Base-by-base conservation (phyloP, 2,113 vertebrate species). In the Gallinago paraguaiae region DNA sequence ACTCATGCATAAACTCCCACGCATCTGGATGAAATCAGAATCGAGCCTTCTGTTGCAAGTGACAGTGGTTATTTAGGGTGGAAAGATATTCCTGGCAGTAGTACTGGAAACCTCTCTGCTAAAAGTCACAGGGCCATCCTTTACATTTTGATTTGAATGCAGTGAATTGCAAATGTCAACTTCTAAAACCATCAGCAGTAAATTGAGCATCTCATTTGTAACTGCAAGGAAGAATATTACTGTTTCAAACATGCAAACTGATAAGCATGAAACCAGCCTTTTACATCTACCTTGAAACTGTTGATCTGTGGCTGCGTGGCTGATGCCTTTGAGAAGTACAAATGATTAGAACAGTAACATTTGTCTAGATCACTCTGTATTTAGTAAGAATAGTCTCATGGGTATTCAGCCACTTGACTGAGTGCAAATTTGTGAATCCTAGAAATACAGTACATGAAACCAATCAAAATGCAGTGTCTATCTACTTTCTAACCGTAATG, bases 141-240 rank as follows among this genome's bases (percentile, higher is more conserved):
- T 50, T 67, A 23, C 46, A 20, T 87, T 80, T 86, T 78, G 67
- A 79, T 96, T 86, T 88, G 77, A 94, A 93, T 17, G 82, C 18
- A 46, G 63, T 48, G 80, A 80, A 92, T 94, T 88, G 51, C 77
- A 92, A 94, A 88, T 86, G 72, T 82, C 82, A 82, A 4, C 79
- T 82, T 77, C 54, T 68, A 78, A 88, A 92, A 96, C 81, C 82
- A 75, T 85, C 0, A 0, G 51, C 83, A 69, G 61, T 80, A 93
- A 96, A 96, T 85, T 11, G 78, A 92, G 56, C 81, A 46, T 88
- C 63, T 92, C 43, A 8, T 92, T 92, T 88, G 76, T 94, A 83
- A 30, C 86, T 39, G 30, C 33, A 75, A 88, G 84, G 85, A 84
- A 67, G 78, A 72, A 46, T 33, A 64, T 81, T 88, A 35, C 60